Evolutionary conservation across 1,140 invertebrate genomes (phyloP).

Genomic region (Camponotus floridanus): DNA sequence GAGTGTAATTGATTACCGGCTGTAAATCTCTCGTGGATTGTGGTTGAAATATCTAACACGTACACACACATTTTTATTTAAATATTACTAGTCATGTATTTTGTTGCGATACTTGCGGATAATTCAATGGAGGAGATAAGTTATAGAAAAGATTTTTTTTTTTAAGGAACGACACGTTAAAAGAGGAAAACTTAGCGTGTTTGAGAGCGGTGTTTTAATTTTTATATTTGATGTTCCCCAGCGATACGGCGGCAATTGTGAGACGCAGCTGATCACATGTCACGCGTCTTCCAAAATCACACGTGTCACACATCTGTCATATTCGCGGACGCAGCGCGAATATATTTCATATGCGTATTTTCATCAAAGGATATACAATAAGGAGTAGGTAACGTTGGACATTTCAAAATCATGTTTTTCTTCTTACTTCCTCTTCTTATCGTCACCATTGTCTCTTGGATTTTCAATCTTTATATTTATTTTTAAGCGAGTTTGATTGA

Average conservation of each 20-base stretch:
- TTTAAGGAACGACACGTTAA: not conserved
- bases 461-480: not conserved
- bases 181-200: not conserved
- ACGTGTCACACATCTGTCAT: no score
- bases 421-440: not conserved
- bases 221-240: no score
- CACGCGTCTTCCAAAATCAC: no score
- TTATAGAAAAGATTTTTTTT: not conserved
- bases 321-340: no score
- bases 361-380: not conserved
- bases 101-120: not conserved
- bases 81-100: not conserved
- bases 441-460: not conserved
- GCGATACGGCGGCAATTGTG: no score
- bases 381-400: not conserved
- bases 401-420: not conserved
- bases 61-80: no score
- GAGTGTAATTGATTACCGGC: no score
- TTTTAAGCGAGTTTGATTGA: not conserved
- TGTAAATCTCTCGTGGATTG: no score
- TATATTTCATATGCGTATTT: no score
- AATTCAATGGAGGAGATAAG: not conserved
- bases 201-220: no score
- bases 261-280: no score
- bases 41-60: no score